Evolutionary conservation across 1,140 invertebrate genomes (phyloP).

Genomic region (Eumeta japonica): DNA sequence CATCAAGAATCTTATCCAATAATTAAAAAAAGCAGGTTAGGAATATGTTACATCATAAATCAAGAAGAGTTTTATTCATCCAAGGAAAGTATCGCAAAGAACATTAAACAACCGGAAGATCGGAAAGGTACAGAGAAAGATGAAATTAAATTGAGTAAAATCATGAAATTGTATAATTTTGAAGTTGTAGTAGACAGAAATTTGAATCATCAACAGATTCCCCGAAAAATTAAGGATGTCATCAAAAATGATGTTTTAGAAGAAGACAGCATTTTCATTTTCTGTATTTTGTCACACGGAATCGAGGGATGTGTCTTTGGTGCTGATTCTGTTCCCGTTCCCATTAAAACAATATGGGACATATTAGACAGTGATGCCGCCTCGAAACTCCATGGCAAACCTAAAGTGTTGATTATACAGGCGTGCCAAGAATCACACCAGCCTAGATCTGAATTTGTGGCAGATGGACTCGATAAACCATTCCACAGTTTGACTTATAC

Average conservation of each 20-base stretch:
- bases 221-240: slow-evolving; percentile 28
- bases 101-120: slow-evolving; percentile 13
- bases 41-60: slow-evolving; percentile 45
- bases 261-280: slow-evolving; percentile 42
- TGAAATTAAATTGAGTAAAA: slow-evolving; percentile 25
- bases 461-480: too few species aligned
- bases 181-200: slow-evolving; percentile 27
- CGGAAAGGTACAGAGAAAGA: slow-evolving; percentile 35
- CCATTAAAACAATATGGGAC: slow-evolving; percentile 37
- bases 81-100: slow-evolving; percentile 28
- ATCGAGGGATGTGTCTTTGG: slow-evolving; percentile 40
- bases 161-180: slow-evolving; percentile 37
- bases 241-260: slow-evolving; percentile 22
- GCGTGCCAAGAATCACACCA: slow-evolving; percentile 38
- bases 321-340: slow-evolving; percentile 43
- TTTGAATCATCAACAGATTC: slow-evolving; percentile 28
- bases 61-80: slow-evolving; percentile 44
- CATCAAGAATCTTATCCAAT: slow-evolving; percentile 29
- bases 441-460: slow-evolving; percentile 3
- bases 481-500: too few species aligned
- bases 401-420: slow-evolving; percentile 44
- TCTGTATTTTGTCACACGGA: slow-evolving; percentile 47
- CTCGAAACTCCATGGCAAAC: slow-evolving; percentile 24
- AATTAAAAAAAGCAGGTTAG: slow-evolving; percentile 30
- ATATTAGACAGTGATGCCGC: slow-evolving; percentile 35